Percentiles rank a stretch among this genome's conserved stretches.
phyloP scores from a whole-genome alignment of 1,140 invertebrate genomes.

The Rhopalosiphum padi region DNA sequence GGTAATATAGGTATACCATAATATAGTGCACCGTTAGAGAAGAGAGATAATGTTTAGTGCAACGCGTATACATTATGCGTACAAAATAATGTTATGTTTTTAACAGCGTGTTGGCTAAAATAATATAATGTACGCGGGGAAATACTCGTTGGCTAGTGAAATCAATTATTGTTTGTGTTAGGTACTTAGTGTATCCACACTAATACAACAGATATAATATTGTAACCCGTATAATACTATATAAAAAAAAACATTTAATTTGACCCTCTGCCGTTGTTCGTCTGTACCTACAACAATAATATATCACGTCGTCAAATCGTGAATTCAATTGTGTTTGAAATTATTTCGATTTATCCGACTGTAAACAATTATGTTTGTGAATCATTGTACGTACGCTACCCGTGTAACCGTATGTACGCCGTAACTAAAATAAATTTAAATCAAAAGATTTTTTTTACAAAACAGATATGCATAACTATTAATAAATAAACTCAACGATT shows the following conservation, averaged over 20 bases:
- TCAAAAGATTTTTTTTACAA: too few relatives aligned
- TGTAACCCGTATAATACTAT: too few relatives aligned
- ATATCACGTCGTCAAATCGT: not conserved
- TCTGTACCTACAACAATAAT: not conserved
- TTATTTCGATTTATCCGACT: not conserved
- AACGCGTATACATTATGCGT: not conserved
- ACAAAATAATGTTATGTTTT: not conserved
- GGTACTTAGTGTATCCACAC: too few relatives aligned
- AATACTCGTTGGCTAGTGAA: not conserved
- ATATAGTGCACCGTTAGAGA: not conserved
- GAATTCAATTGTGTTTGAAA: not conserved
- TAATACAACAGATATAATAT: not conserved
- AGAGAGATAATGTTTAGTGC: not conserved
- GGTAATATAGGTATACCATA: not conserved
- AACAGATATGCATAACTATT: too few relatives aligned
- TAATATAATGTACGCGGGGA: not conserved
- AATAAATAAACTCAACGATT: too few relatives aligned
- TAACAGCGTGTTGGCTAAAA: not conserved
- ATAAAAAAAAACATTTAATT: not conserved
- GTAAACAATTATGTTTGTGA: not conserved
- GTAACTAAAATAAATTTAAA: too few relatives aligned
- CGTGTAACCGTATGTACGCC: not conserved
- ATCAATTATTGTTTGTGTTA: not conserved
- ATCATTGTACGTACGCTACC: not conserved
- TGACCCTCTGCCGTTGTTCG: not conserved